Conservation (phyloP, 2,113 vertebrate genomes). For the Carettochelys insculpta region DNA sequence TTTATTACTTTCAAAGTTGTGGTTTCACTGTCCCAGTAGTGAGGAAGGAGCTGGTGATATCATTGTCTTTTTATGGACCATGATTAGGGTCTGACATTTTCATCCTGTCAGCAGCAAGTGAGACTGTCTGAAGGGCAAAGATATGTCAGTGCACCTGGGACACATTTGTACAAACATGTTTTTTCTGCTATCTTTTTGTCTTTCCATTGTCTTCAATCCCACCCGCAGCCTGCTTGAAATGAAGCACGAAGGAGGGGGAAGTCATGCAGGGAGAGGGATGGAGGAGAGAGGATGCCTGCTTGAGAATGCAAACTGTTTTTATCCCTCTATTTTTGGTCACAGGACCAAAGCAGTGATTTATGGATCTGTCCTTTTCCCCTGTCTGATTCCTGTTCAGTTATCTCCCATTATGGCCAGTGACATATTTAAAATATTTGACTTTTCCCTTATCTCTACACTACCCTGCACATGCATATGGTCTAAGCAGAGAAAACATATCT, state of each 20-base stretch:
- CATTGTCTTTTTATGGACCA: conserved; percentile 20
- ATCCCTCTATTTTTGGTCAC: neutral
- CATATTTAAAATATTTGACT: neutral
- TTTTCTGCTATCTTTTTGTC: conserved; percentile 47
- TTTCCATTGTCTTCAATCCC: neutral
- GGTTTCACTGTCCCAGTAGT: neutral
- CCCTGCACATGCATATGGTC: neutral
- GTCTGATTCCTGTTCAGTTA: neutral
- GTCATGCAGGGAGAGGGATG: neutral
- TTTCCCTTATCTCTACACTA: neutral
- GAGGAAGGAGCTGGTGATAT: conserved; percentile 3
- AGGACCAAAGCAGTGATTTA: neutral
- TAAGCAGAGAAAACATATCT: neutral
- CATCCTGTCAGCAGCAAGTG: conserved; percentile 40
- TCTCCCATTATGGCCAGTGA: neutral
- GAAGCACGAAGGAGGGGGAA: neutral
- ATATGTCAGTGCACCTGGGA: conserved; percentile 47
- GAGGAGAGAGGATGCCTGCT: neutral
- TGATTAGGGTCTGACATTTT: conserved; percentile 24
- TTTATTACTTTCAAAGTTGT: neutral
- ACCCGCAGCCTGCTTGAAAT: neutral
- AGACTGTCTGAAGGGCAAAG: conserved; percentile 38
- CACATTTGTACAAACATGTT: conserved; percentile 43
- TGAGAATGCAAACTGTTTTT: neutral
- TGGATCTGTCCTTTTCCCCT: neutral